Conservation (phyloP, 1,140 invertebrate genomes). For the Zophobas atratus region DNA sequence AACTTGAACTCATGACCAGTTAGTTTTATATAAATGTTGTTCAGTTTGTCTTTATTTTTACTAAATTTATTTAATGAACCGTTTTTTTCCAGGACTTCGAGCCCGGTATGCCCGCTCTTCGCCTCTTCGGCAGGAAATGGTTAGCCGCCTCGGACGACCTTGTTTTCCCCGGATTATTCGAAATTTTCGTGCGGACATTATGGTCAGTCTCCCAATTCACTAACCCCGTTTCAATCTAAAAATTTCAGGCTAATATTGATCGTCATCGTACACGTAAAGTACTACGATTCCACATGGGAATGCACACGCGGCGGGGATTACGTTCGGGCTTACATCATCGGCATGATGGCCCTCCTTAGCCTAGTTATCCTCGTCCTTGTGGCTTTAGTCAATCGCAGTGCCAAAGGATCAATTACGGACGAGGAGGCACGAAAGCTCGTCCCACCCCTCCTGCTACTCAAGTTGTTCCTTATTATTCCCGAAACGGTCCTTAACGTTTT, state of each 20-base stretch:
- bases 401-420: conserved; percentile 81
- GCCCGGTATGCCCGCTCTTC: conserved; percentile 78
- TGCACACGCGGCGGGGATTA: conserved; percentile 77
- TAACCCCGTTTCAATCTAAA: background rate
- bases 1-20: too few relatives aligned
- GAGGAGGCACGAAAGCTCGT: conserved; percentile 77
- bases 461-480: conserved; percentile 80
- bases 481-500: conserved; percentile 85
- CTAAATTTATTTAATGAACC: background rate
- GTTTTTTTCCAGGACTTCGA: conserved; percentile 43
- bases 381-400: conserved; percentile 79
- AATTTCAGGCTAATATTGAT: conserved; percentile 77
- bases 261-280: conserved; percentile 75
- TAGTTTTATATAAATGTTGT: too few relatives aligned
- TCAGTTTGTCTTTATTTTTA: background rate
- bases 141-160: conserved; percentile 84
- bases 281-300: conserved; percentile 76
- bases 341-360: conserved; percentile 75
- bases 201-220: conserved; percentile 70
- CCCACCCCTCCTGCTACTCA: conserved; percentile 77
- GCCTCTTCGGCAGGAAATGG: conserved; percentile 85
- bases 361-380: conserved; percentile 75
- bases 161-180: conserved; percentile 84
- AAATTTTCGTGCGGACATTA: conserved; percentile 79
- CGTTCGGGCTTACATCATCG: conserved; percentile 78